Base-by-base conservation (phyloP, 2,797 vertebrate genomes). In the Amblyraja radiata region DNA sequence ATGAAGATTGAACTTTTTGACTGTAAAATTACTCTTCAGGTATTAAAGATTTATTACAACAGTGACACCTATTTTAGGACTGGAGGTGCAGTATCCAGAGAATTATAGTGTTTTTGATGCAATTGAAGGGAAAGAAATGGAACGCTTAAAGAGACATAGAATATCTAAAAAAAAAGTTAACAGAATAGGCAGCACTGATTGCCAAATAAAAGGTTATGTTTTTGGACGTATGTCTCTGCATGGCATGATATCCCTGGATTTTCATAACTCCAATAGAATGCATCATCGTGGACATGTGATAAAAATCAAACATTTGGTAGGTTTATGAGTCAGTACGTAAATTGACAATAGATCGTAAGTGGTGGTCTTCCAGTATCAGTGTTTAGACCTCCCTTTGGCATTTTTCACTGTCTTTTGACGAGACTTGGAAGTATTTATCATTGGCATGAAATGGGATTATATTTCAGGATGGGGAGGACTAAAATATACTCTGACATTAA, bases 1-100 rank as follows among this genome's bases (percentile, higher is more conserved):
- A 97, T 99, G 96, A 97, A 96, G 94, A 95, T 99, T 91, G 97
- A 97, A 94, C 94, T 99, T 93, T 95, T 96, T 93, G 96, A 98
- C 94, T 95, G 97, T 94, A 97, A 95, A 84, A 93, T 99, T 94
- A 98, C 97, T 0, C 94, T 99, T 92, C 98, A 98, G 96, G 99
- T 98, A 93, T 94, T 6, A 10, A 25, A 92, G 39, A 58, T 16
- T 92, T 68, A 36, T 68, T 65, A 36, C 2, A 18, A 21, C 63
- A 3, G 6, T 65, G 13, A 21, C n/a, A 65, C 61, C 58, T 63
- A 0, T 83, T 21, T 65, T 88, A 32, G 18, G 63, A 68, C 32
- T 13, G 16, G 84, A 65, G 28, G 2, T 32, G 71, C 71, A 74
- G 2, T 23, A 74, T 74, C 71, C 21, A 74, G 21, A 74, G 71